These are phyloP conservation scores for Agrochola lychnidis DNA, from an alignment of 2,888 invertebrate species.

Conservation along the genomic window DNA sequence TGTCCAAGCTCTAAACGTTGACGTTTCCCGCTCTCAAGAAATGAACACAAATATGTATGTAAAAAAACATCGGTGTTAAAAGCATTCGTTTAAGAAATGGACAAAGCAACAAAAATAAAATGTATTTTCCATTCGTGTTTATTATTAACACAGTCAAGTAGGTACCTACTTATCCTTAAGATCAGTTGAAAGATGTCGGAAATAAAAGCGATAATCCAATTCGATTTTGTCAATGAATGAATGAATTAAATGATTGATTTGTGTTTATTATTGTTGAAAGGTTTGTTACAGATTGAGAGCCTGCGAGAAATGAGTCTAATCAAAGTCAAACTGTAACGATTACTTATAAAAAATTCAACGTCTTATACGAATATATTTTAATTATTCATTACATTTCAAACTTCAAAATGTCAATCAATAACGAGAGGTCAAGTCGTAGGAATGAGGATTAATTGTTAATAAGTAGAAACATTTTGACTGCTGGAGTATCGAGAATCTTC, in stretches of 20 bases:
- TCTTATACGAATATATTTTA: constrained; percentile 41
- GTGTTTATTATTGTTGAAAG: constrained; percentile 15
- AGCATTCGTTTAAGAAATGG: not conserved
- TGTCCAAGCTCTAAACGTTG: constrained; percentile 33
- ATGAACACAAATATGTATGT: not conserved
- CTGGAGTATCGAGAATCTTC: constrained; percentile 58
- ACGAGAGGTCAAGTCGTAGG: constrained; percentile 66
- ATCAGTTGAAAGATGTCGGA: not conserved
- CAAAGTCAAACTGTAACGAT: constrained; percentile 1
- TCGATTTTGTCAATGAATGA: not conserved
- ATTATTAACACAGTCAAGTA: not conserved
- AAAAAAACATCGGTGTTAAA: not conserved
- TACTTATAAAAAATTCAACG: constrained; percentile 32
- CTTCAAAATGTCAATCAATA: constrained; percentile 71
- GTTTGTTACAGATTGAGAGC: not conserved
- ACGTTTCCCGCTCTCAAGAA: not conserved
- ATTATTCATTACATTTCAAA: constrained; percentile 61
- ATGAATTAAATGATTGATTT: not conserved
- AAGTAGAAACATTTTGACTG: constrained; percentile 75
- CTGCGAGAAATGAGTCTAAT: not conserved
- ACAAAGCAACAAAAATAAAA: not conserved
- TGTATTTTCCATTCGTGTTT: not conserved
- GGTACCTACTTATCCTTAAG: not conserved
- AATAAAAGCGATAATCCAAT: not conserved
- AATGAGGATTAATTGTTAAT: constrained; percentile 76